Evolutionary conservation across 92 coral and sea anemone genomes (phyloP).

Genomic region (Metridium senile): DNA sequence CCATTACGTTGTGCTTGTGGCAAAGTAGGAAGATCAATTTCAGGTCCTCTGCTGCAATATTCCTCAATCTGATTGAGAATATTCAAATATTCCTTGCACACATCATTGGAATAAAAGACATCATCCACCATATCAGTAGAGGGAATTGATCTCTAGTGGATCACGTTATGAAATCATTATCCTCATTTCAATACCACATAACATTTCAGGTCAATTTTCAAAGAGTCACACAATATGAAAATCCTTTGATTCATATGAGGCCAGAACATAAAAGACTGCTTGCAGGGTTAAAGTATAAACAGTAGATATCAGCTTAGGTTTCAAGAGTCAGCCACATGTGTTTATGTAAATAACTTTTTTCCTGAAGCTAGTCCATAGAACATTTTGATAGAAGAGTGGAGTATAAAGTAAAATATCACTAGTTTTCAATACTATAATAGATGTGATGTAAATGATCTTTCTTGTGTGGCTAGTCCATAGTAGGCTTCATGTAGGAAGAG

Average conservation of each 20-base stretch:
- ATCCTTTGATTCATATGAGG: too few species aligned
- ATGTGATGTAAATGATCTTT: too few species aligned
- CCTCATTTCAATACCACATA: not conserved
- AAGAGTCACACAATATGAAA: not conserved
- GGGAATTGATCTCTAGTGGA: not conserved
- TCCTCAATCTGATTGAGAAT: conserved; percentile 86
- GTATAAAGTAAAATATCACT: too few species aligned
- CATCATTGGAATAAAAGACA: conserved; percentile 63
- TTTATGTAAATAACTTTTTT: too few species aligned
- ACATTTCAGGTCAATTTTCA: not conserved
- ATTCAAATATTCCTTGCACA: conserved; percentile 80
- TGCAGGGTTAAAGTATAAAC: too few species aligned
- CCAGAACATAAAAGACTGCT: too few species aligned
- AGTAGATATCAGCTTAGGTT: too few species aligned
- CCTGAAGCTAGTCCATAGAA: too few species aligned
- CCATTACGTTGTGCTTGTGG: conserved; percentile 49
- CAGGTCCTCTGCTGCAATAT: conserved; percentile 74
- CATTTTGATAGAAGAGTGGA: too few species aligned
- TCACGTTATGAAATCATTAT: not conserved
- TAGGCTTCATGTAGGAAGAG: not conserved
- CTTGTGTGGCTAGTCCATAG: too few species aligned
- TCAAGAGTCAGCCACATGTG: too few species aligned
- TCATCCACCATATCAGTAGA: conserved; percentile 79
- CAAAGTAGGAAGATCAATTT: conserved; percentile 52
- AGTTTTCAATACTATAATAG: too few species aligned